Conservation (phyloP, 2,797 vertebrate species). For the Pelochelys cantorii region DNA sequence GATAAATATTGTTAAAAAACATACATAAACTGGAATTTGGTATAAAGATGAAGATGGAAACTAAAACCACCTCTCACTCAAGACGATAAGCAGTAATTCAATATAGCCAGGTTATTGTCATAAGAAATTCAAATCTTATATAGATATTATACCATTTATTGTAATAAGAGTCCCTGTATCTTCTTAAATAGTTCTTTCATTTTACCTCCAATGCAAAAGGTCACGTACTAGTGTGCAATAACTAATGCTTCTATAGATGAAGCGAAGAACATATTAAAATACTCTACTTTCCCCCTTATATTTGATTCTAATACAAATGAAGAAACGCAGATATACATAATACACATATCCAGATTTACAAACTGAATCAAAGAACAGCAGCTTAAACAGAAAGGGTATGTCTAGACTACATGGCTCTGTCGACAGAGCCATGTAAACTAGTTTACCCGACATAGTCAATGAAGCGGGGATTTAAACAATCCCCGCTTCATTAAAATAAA, state of each 20-base stretch:
- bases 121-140: neutral
- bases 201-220: neutral
- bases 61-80: neutral
- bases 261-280: neutral
- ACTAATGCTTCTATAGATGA: neutral
- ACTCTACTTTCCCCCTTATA: neutral
- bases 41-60: neutral
- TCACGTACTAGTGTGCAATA: neutral
- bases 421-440: no score
- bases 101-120: neutral
- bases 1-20: neutral
- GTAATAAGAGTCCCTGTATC: neutral
- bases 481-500: no score
- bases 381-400: no score
- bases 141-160: neutral
- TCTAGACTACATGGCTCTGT: no score
- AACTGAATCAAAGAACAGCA: neutral
- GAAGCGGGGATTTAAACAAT: no score
- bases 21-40: neutral
- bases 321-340: neutral
- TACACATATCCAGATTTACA: neutral
- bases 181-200: neutral
- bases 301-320: neutral
- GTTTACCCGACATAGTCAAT: no score
- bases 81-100: no score